Base-by-base conservation (phyloP, 2,797 vertebrate species). In the Lepus townsendii region DNA sequence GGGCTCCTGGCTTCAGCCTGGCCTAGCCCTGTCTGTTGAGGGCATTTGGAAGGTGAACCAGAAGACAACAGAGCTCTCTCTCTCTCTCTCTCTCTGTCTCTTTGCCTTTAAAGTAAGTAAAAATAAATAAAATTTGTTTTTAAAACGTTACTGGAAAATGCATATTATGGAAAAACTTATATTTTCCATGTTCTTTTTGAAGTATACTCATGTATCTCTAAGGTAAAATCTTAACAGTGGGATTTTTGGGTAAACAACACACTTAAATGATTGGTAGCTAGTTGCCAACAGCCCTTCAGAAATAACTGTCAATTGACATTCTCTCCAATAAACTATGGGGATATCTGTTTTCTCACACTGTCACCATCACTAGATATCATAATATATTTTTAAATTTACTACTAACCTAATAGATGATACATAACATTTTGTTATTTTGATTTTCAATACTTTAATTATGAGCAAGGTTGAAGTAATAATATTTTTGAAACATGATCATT, bases 371-470 rank as follows among this genome's bases (percentile, higher is more conserved):
- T 77, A 85, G 54, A 91, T 86, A 77, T 32, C 42, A 77, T 62
- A 54, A 75, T 47, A 32, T n/a, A 68, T 50, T 80, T 42, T 87
- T 80, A 20, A 88, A 60, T 85, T 22, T 83, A 57, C n/a, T 82
- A 57, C 17, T 88, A 82, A 52, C 50, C 17, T 68, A 94, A 62
- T 73, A 91, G 83, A 26, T 50, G 27, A 82, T 52, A 57, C 27
- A 65, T 54, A 35, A 3, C n/a, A 83, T 83, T 80, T 85, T 80
- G 73, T 90, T 72, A 27, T 76, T 96, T 90, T 86, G 13, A 90
- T 90, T 83, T 83, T 63, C 22, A 54, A 78, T 87, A 90, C 42
- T 71, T 91, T 86, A 89, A 62, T 92, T 78, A 69, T 80, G 32
- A 50, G 6, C 30, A 88, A 75, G 52, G 12, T 75, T 89, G 84